These are phyloP conservation scores for Beroe ovata DNA, from an alignment of 37 sponge, comb jelly and placozoan species.

Conservation along the genomic window DNA sequence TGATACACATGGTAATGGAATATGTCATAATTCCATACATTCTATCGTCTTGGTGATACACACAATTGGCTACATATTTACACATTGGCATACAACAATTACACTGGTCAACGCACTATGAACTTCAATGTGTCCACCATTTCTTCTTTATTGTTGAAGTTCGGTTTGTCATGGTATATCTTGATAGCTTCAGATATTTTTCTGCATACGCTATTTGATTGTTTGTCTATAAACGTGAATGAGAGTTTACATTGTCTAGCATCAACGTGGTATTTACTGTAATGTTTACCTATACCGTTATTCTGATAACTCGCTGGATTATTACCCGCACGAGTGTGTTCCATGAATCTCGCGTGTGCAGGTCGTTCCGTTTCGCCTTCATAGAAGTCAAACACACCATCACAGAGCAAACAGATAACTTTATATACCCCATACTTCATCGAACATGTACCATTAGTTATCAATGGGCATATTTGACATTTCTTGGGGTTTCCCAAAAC, in stretches of 20 bases:
- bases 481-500: not conserved
- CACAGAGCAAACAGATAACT: not conserved
- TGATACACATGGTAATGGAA: too few relatives aligned
- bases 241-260: not conserved
- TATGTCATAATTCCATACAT: too few relatives aligned
- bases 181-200: constrained; percentile 33
- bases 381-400: not conserved
- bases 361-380: constrained; percentile 1
- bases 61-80: too few relatives aligned
- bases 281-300: not conserved
- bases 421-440: not conserved
- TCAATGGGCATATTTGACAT: not conserved
- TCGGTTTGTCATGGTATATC: too few relatives aligned
- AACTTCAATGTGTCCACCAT: too few relatives aligned
- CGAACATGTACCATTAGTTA: not conserved
- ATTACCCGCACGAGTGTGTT: not conserved
- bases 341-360: not conserved
- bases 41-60: too few relatives aligned
- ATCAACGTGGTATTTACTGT: not conserved
- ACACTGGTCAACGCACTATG: too few relatives aligned
- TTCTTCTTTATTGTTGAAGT: too few relatives aligned
- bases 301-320: not conserved
- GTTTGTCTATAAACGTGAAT: not conserved
- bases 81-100: too few relatives aligned
- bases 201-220: not conserved